phyloP scores from a whole-genome alignment of 2,888 invertebrate genomes.

The Hypolimnas misippus region DNA sequence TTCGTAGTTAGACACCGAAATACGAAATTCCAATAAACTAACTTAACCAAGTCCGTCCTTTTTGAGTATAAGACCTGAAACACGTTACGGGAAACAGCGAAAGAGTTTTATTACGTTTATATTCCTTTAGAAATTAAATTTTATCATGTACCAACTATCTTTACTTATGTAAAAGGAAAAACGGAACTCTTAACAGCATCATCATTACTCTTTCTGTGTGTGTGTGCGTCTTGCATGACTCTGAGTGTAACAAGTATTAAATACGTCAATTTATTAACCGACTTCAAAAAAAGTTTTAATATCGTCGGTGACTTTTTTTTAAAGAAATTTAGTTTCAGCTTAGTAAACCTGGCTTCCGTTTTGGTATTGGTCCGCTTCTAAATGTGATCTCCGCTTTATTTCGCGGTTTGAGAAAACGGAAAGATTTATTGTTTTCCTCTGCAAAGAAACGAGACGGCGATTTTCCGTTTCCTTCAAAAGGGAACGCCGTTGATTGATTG shows the following conservation, averaged over 20 bases:
- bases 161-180: too few relatives aligned
- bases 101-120: too few relatives aligned
- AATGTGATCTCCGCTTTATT: background rate
- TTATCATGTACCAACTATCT: too few relatives aligned
- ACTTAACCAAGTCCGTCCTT: background rate
- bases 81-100: background rate
- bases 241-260: too few relatives aligned
- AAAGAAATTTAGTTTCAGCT: background rate
- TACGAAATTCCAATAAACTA: background rate
- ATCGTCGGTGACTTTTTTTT: too few relatives aligned
- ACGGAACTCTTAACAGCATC: too few relatives aligned
- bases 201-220: too few relatives aligned
- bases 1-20: background rate
- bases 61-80: background rate
- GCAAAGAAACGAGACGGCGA: slow-evolving; percentile 9
- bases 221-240: too few relatives aligned
- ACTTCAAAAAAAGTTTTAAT: too few relatives aligned
- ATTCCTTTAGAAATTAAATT: too few relatives aligned
- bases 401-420: slow-evolving; percentile 11
- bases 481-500: background rate
- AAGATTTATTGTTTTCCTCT: slow-evolving; percentile 25
- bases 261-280: too few relatives aligned
- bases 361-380: background rate
- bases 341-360: background rate
- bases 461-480: slow-evolving; percentile 10